These are phyloP conservation scores for Caradrina clavipalpis DNA, from an alignment of 2,888 invertebrate genomes.

Conservation along the genomic window DNA sequence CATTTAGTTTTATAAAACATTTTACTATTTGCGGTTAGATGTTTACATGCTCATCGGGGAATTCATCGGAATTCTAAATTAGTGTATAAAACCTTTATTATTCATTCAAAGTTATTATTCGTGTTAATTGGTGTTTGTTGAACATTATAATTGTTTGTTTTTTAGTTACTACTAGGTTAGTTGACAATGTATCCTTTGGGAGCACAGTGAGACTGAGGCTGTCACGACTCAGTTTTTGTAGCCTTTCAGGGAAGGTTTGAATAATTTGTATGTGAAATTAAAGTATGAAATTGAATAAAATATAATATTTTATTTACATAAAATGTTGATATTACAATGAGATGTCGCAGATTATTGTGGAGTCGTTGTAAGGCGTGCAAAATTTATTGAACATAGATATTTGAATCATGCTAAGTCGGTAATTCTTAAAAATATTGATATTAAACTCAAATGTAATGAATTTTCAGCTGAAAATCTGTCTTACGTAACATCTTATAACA, in stretches of 20 bases:
- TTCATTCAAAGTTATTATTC: slow-evolving; percentile 25
- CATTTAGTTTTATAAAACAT: slow-evolving; percentile 21
- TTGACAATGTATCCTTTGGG: not conserved
- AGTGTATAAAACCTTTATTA: slow-evolving; percentile 21
- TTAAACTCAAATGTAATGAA: too few relatives aligned
- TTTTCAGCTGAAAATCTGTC: too few relatives aligned
- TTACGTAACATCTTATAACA: too few relatives aligned
- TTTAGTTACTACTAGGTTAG: slow-evolving; percentile 6
- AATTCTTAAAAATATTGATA: too few relatives aligned
- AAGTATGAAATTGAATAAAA: too few relatives aligned
- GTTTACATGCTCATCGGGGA: slow-evolving; percentile 20
- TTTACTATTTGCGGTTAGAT: slow-evolving; percentile 12
- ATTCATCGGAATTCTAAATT: slow-evolving; percentile 31
- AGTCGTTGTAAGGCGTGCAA: too few relatives aligned
- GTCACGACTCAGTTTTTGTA: not conserved
- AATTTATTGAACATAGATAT: too few relatives aligned
- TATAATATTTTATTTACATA: too few relatives aligned
- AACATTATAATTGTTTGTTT: slow-evolving; percentile 21
- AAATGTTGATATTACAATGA: too few relatives aligned
- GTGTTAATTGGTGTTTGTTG: slow-evolving; percentile 21
- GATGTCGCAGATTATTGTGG: too few relatives aligned
- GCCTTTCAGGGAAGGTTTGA: not conserved
- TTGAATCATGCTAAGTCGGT: too few relatives aligned
- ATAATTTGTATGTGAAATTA: not conserved
- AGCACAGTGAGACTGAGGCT: not conserved